A percentile compares a stretch with the other conserved stretches of the same genome.
Conservation (phyloP, 2,888 invertebrate species). For the Eupithecia inturbata region DNA sequence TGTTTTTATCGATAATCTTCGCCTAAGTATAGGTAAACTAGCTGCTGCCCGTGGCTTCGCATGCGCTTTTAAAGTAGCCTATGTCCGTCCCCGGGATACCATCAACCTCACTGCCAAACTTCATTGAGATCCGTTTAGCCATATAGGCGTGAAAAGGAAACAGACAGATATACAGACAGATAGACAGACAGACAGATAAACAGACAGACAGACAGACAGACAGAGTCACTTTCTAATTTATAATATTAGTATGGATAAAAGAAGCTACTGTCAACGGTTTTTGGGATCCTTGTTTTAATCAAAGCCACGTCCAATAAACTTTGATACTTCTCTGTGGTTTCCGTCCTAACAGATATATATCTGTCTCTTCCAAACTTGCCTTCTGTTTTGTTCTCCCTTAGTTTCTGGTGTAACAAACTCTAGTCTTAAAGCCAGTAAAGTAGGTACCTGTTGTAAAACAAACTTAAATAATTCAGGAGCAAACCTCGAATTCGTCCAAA, state of each 20-base stretch:
- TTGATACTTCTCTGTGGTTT: background rate
- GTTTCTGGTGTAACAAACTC: conserved; percentile 6
- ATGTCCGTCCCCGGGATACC: no score
- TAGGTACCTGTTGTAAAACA: background rate
- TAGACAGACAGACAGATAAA: no score
- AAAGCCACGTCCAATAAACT: background rate
- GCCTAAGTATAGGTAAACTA: background rate
- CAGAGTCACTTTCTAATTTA: no score
- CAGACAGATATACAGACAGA: no score
- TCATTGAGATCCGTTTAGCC: no score
- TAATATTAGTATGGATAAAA: no score
- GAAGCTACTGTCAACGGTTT: background rate
- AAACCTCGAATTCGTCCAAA: conserved; percentile 18
- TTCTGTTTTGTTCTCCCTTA: background rate
- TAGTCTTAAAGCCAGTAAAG: background rate
- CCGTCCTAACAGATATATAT: background rate
- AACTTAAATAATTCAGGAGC: conserved; percentile 11
- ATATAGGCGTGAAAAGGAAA: no score
- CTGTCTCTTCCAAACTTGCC: conserved; percentile 1
- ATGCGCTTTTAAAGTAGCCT: no score
- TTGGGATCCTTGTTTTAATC: background rate
- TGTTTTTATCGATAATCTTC: background rate
- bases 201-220: no score
- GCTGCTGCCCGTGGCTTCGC: no score
- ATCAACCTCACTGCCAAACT: no score